Conservation (phyloP, 2,113 vertebrate species). For the Formicarius rufipectus region DNA sequence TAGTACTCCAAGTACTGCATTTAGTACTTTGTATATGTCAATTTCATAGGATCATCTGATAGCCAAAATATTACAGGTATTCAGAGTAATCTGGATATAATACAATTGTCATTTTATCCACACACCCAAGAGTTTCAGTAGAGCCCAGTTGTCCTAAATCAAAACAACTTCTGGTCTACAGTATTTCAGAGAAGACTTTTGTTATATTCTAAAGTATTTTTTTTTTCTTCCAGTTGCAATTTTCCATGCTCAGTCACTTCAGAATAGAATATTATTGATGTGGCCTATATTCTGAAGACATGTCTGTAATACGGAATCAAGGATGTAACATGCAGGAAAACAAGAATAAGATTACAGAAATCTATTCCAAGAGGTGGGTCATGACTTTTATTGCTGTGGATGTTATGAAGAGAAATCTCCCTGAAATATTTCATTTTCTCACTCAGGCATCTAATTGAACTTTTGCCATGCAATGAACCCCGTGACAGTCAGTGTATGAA, state of each 20-base stretch:
- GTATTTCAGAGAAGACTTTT: background rate
- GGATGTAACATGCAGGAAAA: background rate
- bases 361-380: background rate
- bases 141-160: background rate
- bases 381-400: background rate
- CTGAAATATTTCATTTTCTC: background rate
- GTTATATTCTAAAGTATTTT: background rate
- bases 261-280: background rate
- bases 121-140: background rate
- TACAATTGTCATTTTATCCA: background rate
- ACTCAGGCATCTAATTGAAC: background rate
- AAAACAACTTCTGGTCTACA: background rate
- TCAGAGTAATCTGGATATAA: background rate
- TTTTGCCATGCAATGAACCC: background rate
- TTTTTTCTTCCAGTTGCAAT: background rate
- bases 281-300: background rate
- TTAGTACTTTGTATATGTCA: background rate
- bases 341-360: background rate
- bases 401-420: background rate
- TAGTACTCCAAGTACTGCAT: background rate
- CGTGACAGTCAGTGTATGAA: background rate
- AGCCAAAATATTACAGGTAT: background rate
- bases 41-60: background rate
- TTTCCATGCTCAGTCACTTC: background rate
- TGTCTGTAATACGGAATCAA: background rate